A percentile compares a stretch with the other conserved stretches of the same genome.
Conservation (phyloP, 2,888 invertebrate species). For the Mesorhabditis spiculigera region DNA sequence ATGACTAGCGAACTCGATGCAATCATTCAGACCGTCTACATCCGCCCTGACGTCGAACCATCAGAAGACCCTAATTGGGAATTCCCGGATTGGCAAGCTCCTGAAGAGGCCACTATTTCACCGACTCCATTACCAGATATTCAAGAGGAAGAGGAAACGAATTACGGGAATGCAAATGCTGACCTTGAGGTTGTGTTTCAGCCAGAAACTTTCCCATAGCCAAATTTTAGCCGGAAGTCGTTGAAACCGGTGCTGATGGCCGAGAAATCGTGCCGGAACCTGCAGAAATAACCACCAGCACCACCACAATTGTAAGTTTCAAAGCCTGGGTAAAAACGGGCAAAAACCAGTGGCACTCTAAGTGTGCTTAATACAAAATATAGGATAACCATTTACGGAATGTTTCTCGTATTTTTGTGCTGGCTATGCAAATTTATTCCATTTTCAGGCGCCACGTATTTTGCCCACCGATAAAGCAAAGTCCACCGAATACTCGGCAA, state of each 20-base stretch:
- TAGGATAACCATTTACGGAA: no score
- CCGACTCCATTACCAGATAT: background rate
- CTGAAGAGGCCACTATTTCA: background rate
- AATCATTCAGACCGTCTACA: background rate
- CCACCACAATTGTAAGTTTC: no score
- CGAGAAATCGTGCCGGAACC: no score
- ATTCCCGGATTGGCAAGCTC: background rate
- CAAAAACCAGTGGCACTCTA: no score
- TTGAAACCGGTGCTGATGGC: slow-evolving; percentile 5
- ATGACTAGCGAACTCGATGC: background rate
- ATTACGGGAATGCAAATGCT: no score
- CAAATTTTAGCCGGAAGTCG: slow-evolving; percentile 1
- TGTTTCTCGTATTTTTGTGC: no score
- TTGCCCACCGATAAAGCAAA: background rate
- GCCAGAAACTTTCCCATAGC: background rate
- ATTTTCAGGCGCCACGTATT: background rate
- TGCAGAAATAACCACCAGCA: no score
- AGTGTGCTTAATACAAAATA: no score
- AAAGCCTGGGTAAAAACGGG: no score
- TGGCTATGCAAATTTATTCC: no score
- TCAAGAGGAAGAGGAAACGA: no score
- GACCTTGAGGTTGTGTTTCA: no score
- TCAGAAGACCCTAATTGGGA: background rate
- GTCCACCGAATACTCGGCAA: background rate
- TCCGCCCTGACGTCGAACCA: background rate